Evolutionary conservation across 92 coral and sea anemone genomes (phyloP), one percentile per base, ranked within the genome.

Genomic region (Palythoa grandis): DNA sequence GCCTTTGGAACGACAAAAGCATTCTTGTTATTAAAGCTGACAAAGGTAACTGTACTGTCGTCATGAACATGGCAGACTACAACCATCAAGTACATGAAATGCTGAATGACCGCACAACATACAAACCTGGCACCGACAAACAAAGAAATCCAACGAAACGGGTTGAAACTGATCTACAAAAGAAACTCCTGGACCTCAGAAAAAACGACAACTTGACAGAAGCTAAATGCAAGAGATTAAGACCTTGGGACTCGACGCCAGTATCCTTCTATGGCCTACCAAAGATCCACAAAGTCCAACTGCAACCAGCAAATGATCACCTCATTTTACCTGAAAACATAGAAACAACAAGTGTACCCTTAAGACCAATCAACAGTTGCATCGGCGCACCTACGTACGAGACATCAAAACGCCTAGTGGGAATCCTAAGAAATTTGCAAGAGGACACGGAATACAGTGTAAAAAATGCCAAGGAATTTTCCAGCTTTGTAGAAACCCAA

Each of bases 21-120:
- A 77, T 86, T 25, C 58, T 67, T 11, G 17, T 86, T 11, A 76
- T 77, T 4, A 76, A 65, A 66, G 89, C 89, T 12, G 77, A 86
- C 52, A 86, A 86, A 86, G 84, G 78, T 7, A 86, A 77, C 58
- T 65, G 76, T 22, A 78, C 74, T 6, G 85, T 86, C 14, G 89
- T 86, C 47, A 65, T 86, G 77, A 37, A 86, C 35, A 48, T 35
- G 6, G 68, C 50, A 9, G 77, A 86, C 2, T 77, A 77, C 58
- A 29, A 67, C 40, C 37, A 77, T 8, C 53, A 69, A 52, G 66
- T 78, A 3, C 14, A 63, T 7, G 78, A 37, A 40, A 78, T 86
- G 89, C 56, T 52, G 54, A 52, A 52, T 1, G 85, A 86, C 24
- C 61, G 25, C 50, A 77, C 14, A 6, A 39, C 58, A 17, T 86